Evolutionary conservation across 2,113 vertebrate species (phyloP).

Genomic region (Amphiprion ocellaris): DNA sequence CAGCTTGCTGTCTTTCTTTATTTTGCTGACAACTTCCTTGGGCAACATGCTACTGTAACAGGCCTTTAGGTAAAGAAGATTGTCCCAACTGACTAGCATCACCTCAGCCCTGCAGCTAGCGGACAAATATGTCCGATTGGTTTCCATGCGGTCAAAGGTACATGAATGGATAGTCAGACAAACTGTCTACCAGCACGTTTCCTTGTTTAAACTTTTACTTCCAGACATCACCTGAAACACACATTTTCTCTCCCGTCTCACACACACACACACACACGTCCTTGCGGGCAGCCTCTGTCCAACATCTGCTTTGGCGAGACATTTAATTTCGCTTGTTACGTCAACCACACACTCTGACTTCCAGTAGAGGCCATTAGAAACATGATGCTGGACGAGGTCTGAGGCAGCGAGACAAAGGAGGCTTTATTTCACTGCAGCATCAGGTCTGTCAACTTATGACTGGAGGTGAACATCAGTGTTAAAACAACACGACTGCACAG

Average conservation of each 20-base stretch:
- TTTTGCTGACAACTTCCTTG: background rate
- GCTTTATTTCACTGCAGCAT: constrained; percentile 44
- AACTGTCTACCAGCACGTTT: background rate
- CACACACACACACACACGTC: background rate
- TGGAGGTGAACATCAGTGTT: background rate
- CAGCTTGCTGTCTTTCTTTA: too few relatives aligned
- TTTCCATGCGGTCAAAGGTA: background rate
- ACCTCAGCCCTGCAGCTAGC: background rate
- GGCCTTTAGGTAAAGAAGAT: background rate
- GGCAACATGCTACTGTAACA: background rate
- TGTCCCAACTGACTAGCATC: background rate
- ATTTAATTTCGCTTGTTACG: constrained; percentile 62
- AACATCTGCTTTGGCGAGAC: constrained; percentile 71
- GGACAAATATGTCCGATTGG: background rate
- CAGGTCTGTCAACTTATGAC: background rate
- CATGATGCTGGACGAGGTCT: constrained; percentile 50
- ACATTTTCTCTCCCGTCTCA: background rate
- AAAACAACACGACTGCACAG: background rate
- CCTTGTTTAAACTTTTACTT: constrained; percentile 16
- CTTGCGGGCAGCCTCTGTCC: constrained; percentile 24
- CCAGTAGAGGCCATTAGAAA: constrained; percentile 63
- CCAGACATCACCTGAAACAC: constrained; percentile 3
- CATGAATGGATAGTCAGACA: background rate
- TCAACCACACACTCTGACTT: constrained; percentile 51
- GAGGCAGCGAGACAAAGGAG: constrained; percentile 63